Conservation (phyloP, 2,113 vertebrate species). For the Peromyscus maniculatus region DNA sequence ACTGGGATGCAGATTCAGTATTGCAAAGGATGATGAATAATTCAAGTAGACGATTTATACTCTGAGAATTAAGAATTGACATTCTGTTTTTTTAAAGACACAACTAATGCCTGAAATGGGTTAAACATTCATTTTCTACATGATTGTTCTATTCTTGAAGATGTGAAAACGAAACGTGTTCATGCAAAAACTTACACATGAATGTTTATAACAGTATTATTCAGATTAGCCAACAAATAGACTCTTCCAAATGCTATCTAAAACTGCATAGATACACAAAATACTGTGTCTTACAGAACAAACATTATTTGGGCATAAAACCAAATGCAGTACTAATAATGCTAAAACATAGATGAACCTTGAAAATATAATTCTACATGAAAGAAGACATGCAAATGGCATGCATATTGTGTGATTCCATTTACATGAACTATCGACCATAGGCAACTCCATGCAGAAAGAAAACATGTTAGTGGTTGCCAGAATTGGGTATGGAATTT, state of each 20-base stretch:
- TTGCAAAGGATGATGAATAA: slow-evolving; percentile 34
- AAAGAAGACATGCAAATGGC: not conserved
- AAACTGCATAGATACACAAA: slow-evolving; percentile 2
- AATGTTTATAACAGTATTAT: slow-evolving; percentile 28
- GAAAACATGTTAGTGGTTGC: not conserved
- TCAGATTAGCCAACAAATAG: not conserved
- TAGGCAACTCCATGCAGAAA: not conserved
- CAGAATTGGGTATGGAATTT: not conserved
- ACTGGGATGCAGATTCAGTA: not conserved
- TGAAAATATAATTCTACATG: not conserved
- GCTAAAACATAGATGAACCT: not conserved
- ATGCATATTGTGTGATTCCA: not conserved
- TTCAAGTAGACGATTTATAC: slow-evolving; percentile 29
- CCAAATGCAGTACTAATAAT: not conserved
- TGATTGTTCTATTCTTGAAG: not conserved
- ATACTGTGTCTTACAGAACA: not conserved
- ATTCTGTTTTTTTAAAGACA: slow-evolving; percentile 30
- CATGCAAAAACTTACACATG: not conserved
- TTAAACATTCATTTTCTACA: not conserved
- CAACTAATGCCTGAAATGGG: not conserved
- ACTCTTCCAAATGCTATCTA: not conserved
- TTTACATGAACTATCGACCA: not conserved
- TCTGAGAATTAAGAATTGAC: slow-evolving; percentile 35
- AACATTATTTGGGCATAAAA: slow-evolving; percentile 36
- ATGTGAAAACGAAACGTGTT: slow-evolving; percentile 7